Conservation (phyloP, 1,140 invertebrate species). For the Drosophila lini region DNA sequence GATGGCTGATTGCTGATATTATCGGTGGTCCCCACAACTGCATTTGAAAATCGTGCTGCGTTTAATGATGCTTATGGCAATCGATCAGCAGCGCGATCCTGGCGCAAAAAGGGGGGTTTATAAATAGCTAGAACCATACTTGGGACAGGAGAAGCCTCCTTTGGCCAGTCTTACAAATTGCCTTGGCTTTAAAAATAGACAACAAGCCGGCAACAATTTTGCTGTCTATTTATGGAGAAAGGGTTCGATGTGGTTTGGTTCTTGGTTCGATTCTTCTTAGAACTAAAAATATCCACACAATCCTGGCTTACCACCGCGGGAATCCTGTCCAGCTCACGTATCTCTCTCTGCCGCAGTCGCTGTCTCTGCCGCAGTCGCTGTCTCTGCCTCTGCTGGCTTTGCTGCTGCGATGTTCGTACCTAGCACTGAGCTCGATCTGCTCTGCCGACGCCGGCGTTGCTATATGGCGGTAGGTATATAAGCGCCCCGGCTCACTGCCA, state of each 20-base stretch:
- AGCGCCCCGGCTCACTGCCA: constrained; percentile 43
- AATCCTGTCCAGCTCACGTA: constrained; percentile 43
- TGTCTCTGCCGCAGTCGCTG: not conserved
- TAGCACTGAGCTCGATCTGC: constrained; percentile 37
- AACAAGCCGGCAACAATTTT: constrained; percentile 39
- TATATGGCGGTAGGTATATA: constrained; percentile 39
- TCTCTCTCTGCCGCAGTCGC: constrained; percentile 3
- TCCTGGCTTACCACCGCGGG: not conserved
- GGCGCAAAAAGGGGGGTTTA: constrained; percentile 12
- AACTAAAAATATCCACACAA: constrained; percentile 48
- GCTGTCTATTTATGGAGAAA: constrained; percentile 63
- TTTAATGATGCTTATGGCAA: constrained; percentile 58
- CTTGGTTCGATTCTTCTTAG: constrained; percentile 49
- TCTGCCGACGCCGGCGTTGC: constrained; percentile 13
- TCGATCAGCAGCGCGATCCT: constrained; percentile 49
- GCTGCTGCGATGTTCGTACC: constrained; percentile 48
- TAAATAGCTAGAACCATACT: constrained; percentile 24
- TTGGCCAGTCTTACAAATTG: constrained; percentile 46
- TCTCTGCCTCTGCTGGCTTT: not conserved
- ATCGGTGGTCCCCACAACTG: constrained; percentile 23
- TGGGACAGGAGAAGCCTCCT: constrained; percentile 6
- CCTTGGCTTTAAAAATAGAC: constrained; percentile 59
- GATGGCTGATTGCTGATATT: constrained; percentile 53
- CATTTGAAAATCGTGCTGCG: constrained; percentile 63
- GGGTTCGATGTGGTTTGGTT: constrained; percentile 11